phyloP scores from a whole-genome alignment of 2,797 vertebrate species.

The Ciconia nigra region DNA sequence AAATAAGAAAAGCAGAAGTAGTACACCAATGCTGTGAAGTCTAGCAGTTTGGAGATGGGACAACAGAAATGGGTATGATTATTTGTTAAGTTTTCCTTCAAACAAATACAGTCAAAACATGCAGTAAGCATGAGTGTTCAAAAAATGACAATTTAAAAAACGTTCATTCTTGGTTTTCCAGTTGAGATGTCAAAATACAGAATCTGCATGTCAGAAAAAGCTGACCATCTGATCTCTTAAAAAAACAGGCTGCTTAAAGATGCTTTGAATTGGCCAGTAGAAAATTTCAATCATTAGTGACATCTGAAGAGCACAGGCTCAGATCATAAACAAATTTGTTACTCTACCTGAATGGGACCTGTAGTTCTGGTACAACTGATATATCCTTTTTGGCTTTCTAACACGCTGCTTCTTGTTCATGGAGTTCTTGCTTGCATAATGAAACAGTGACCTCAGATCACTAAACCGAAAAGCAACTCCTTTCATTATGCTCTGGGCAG shows the following conservation, averaged over 20 bases:
- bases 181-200: background rate
- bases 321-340: background rate
- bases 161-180: background rate
- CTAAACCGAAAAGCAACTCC: slow-evolving; percentile 83
- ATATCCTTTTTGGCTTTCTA: slow-evolving; percentile 76
- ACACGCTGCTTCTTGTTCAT: slow-evolving; percentile 66
- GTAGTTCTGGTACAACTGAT: slow-evolving; percentile 83
- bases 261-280: background rate
- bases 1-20: background rate
- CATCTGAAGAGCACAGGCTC: background rate
- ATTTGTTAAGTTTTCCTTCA: background rate
- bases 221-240: background rate
- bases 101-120: background rate
- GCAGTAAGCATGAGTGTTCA: background rate
- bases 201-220: background rate
- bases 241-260: background rate
- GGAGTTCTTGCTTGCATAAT: slow-evolving; percentile 75
- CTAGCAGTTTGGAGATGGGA: background rate
- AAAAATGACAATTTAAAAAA: background rate
- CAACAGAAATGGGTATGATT: background rate
- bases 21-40: background rate
- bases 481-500: slow-evolving; percentile 84
- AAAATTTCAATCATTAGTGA: background rate
- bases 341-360: slow-evolving; percentile 81
- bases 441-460: slow-evolving; percentile 78